phyloP scores from a whole-genome alignment of 2,113 vertebrate species.

The Puma concolor region DNA sequence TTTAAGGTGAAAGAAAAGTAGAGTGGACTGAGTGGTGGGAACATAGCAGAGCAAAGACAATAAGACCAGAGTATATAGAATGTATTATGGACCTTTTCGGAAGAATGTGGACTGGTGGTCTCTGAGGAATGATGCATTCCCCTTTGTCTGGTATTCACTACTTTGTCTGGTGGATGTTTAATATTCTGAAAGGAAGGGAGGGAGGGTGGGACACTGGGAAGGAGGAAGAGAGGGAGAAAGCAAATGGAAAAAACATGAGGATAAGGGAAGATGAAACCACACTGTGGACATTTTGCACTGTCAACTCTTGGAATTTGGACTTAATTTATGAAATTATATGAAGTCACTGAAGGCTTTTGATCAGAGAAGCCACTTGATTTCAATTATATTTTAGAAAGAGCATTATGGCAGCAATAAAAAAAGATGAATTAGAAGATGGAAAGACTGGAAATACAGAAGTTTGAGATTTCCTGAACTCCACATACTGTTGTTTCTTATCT shows the following conservation, averaged over 20 bases:
- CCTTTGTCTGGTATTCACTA: background rate
- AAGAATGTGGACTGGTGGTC: background rate
- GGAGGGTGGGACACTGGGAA: background rate
- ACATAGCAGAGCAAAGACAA: background rate
- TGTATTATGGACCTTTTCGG: rapidly evolving
- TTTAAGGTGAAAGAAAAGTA: background rate
- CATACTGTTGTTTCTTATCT: background rate
- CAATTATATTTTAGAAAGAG: background rate
- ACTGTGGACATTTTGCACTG: background rate
- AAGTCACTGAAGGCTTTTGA: background rate
- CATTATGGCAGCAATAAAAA: background rate
- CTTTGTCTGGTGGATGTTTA: background rate
- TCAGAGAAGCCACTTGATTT: background rate
- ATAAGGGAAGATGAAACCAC: background rate
- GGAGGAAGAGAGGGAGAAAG: background rate
- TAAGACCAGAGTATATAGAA: background rate
- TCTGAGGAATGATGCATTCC: background rate
- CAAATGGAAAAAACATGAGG: background rate
- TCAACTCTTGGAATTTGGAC: background rate
- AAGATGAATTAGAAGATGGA: background rate
- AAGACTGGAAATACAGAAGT: background rate
- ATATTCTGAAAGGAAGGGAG: background rate
- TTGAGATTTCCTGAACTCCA: background rate
- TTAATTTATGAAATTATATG: constrained; percentile 11
- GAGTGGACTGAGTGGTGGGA: background rate